Evolutionary conservation across 1,140 invertebrate genomes (phyloP), one percentile per base, ranked within the genome.

Genomic region (Octopus sinensis): DNA sequence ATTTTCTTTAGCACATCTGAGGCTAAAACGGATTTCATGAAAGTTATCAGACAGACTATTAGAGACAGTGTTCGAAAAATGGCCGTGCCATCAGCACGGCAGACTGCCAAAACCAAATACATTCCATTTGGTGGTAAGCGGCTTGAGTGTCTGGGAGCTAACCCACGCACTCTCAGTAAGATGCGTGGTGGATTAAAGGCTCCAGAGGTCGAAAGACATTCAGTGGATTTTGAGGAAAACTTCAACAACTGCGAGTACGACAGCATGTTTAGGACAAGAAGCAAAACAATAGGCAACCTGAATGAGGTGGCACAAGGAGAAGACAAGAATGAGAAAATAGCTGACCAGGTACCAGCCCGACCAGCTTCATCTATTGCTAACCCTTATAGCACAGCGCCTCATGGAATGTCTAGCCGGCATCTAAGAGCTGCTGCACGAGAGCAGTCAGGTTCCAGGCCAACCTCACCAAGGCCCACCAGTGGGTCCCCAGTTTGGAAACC

Each of bases 21-120:
- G 89, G 98, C 98, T 90, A 94, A 97, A 85, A 97, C 97, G 90
- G 96, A 96, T 84, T 98, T 98, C 92, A 93, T 99, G 84, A 97
- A 96, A 91, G 98, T 96, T 76, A 98, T 98, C 85, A 93, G 97
- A 79, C 96, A 98, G 91, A 98, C 98, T 73, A 98, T 98, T 83
- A 93, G 97, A 81, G 97, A 98, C 81, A 88, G 89, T 88, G 86
- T 91, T 81, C 86, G 88, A 62, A 88, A 85, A 83, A 88, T 90
- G 87, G 85, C 85, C 6, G 80, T 88, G 13, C 87, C 87, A 71
- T 53, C 53, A 79, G 75, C 71, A n/a, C 78, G 71, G 51, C 76
- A 82, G 73, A 73, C 81, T n/a, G 68, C 52, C 51, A 85, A 83
- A 78, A 84, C 73, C 30, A 84, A 83, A 82, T 86, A 86, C 80